A percentile compares a stretch with the other conserved stretches of the same genome.
Evolutionary conservation across 2,888 invertebrate genomes (phyloP).

Genomic region (Athetis lepigone): DNA sequence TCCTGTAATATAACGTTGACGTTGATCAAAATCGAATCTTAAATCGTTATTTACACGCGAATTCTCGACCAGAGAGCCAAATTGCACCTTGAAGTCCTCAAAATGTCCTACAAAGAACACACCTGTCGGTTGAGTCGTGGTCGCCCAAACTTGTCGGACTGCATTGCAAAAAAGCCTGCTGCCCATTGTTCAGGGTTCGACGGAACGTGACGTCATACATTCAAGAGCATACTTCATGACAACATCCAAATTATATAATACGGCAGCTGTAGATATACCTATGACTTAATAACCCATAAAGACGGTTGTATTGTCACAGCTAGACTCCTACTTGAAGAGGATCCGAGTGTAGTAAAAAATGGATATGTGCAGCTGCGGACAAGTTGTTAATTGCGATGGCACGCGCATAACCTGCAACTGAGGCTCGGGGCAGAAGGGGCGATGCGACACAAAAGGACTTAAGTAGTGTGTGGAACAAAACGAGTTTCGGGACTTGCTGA

Average conservation of each 20-base stretch:
- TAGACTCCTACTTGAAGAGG: conserved; percentile 45
- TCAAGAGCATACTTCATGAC: conserved; percentile 33
- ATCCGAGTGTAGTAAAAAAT: conserved; percentile 61
- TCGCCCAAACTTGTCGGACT: conserved; percentile 57
- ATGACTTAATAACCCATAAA: conserved; percentile 25
- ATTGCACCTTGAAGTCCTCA: conserved; percentile 54
- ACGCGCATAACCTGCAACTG: conserved; percentile 68
- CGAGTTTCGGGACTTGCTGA: conserved; percentile 28
- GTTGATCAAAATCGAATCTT: no score
- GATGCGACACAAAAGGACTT: not conserved
- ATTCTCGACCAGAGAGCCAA: no score
- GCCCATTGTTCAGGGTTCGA: conserved; percentile 55
- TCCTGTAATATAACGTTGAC: no score
- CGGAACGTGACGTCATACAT: conserved; percentile 48
- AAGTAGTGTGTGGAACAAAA: conserved; percentile 18
- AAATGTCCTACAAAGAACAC: conserved; percentile 54
- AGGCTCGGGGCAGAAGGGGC: conserved; percentile 10
- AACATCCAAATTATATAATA: conserved; percentile 17
- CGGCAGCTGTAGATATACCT: conserved; percentile 41
- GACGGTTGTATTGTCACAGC: conserved; percentile 28
- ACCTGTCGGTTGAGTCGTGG: conserved; percentile 54
- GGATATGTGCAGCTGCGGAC: conserved; percentile 69
- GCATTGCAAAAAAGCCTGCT: conserved; percentile 61
- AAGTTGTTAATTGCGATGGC: conserved; percentile 70
- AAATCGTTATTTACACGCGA: no score